Evolutionary conservation across 2,113 vertebrate species (phyloP).

Genomic region (Laticauda laticaudata): DNA sequence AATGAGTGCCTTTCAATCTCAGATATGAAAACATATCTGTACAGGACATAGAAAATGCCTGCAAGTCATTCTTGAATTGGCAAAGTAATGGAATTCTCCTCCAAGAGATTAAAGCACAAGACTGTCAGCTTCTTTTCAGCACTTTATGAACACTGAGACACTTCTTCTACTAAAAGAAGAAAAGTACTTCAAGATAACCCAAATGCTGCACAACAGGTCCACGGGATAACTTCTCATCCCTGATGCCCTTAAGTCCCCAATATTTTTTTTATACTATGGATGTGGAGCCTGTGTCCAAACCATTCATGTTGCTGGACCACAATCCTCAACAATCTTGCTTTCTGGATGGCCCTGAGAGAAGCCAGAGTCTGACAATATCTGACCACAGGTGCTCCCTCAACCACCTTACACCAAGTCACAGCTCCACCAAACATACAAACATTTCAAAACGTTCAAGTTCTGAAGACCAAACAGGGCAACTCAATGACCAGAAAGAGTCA

Average conservation of each 20-base stretch:
- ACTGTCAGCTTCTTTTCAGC: not conserved
- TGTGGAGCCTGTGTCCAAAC: not conserved
- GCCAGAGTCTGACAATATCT: not conserved
- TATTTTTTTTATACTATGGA: not conserved
- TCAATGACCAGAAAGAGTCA: not conserved
- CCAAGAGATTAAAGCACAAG: not conserved
- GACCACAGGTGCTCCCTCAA: not conserved
- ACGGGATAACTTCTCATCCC: not conserved
- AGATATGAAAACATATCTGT: not conserved
- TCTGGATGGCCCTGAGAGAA: not conserved
- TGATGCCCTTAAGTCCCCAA: not conserved
- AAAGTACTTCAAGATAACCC: not conserved
- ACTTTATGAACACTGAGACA: not conserved
- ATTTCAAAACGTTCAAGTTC: not conserved
- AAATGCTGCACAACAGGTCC: too few species aligned
- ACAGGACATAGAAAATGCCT: not conserved
- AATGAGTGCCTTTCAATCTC: not conserved
- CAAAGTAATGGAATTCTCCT: not conserved
- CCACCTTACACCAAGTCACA: not conserved
- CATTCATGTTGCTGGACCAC: not conserved
- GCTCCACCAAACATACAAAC: not conserved
- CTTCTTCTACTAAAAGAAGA: not conserved
- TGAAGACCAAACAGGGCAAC: not conserved
- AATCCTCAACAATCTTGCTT: not conserved
- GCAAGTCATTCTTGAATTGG: not conserved